Evolutionary conservation across 2,113 vertebrate species (phyloP), one percentile per base, ranked within the genome.

Genomic region (Ascaphus truei): DNA sequence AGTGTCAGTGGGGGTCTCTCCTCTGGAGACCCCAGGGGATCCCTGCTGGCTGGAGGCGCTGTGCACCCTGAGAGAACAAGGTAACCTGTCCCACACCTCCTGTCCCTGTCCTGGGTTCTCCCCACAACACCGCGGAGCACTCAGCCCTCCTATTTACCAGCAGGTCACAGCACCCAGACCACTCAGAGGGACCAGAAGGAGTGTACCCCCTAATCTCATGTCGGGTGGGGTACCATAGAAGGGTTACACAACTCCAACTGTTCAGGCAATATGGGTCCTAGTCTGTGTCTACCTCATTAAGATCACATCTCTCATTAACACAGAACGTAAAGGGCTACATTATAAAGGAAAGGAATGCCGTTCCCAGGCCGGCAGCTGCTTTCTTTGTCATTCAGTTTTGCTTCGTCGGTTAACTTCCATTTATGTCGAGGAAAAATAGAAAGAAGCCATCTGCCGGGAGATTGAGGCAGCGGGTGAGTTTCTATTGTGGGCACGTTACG

Each of bases 381-480:
- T 3, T 18, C 48, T 25, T 53, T 41, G 23, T 39, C 15, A 34
- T 23, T 5, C 3, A 48, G 16, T 8, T 26, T 27, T 13, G 34
- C 43, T 8, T 33, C 61, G 13, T 51, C 51, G 26, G 61, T 50
- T 37, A 33, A 36, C 31, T 34, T 36, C 33, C 33, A 25, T 22
- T 36, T n/a, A 36, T 2, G 16, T 4, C 9, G 20, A 23, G 23
- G 7, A 13, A 27, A 8, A 22, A n/a, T n/a, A 39, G 45, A 26
- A 22, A 51, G 13, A 10, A 18, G n/a, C 62, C 62, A 65, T 52
- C 48, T 53, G 62, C 13, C 26, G n/a, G n/a, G n/a, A n/a, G n/a
- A n/a, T n/a, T 7, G n/a, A 51, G 34, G 53, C 62, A 65, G 36
- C 41, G 57, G n/a, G 48, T 2, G 31, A 3, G 10, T 29, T 10